Conservation (phyloP, 2,797 vertebrate species). For the Oophaga sylvatica region DNA sequence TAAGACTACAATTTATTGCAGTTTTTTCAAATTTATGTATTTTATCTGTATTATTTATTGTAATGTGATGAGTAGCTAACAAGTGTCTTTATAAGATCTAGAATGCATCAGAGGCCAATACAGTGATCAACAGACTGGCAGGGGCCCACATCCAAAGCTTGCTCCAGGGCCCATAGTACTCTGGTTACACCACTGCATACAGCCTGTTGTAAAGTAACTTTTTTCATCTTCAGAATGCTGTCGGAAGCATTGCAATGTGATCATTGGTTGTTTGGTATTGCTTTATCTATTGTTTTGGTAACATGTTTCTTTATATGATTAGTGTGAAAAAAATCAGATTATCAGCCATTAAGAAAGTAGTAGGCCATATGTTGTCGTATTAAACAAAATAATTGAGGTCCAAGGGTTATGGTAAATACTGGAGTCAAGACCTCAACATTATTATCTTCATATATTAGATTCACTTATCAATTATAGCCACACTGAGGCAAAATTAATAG, state of each 20-base stretch:
- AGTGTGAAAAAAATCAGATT: not conserved
- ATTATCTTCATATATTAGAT: constrained; percentile 14
- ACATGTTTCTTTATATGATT: not conserved
- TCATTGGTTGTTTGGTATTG: not conserved
- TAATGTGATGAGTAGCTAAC: no score
- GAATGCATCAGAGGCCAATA: no score
- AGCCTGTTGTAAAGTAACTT: not conserved
- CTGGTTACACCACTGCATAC: not conserved
- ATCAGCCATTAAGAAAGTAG: not conserved
- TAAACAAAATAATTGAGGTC: constrained; percentile 14
- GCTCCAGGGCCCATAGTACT: no score
- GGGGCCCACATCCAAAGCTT: no score
- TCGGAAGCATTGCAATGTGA: not conserved
- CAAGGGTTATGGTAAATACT: constrained; percentile 19
- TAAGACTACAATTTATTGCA: no score
- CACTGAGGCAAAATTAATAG: not conserved
- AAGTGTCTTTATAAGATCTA: no score
- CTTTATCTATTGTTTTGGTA: constrained; percentile 10
- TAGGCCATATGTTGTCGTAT: not conserved
- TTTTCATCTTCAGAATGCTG: not conserved
- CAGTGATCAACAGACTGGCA: no score
- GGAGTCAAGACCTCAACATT: constrained; percentile 31
- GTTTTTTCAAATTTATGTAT: no score
- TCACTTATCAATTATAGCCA: not conserved
- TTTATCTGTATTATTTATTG: no score